phyloP scores from a whole-genome alignment of 2,113 vertebrate species.

The Hirundichthys speculiger region DNA sequence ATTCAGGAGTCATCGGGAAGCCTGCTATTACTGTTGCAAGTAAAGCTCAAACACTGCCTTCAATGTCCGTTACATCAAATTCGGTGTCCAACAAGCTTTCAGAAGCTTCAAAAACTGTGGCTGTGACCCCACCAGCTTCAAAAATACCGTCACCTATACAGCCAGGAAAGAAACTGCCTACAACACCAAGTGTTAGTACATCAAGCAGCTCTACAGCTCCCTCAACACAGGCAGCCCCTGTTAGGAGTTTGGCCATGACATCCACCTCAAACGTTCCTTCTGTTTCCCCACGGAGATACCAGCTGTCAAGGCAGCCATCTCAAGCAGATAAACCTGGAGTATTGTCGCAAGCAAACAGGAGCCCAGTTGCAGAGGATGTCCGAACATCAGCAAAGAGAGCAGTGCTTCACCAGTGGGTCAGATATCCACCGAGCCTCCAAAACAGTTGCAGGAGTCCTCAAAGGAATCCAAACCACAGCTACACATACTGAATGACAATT shows the following conservation, averaged over 20 bases:
- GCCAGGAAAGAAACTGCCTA: constrained; percentile 53
- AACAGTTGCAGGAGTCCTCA: constrained; percentile 19
- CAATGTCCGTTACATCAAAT: constrained; percentile 25
- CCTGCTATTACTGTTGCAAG: no score
- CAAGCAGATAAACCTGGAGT: constrained; percentile 50
- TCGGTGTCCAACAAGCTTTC: constrained; percentile 21
- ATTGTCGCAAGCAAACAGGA: constrained; percentile 40
- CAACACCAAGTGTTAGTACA: constrained; percentile 22
- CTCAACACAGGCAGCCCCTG: constrained; percentile 16
- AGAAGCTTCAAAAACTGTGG: constrained; percentile 46
- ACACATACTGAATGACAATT: constrained; percentile 62
- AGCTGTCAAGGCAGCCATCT: constrained; percentile 66
- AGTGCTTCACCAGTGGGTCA: constrained; percentile 8
- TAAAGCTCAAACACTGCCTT: constrained; percentile 46
- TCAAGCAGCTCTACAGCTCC: background rate
- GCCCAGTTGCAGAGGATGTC: background rate
- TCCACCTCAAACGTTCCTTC: constrained; percentile 25
- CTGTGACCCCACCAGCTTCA: constrained; percentile 47
- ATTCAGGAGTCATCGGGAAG: constrained; percentile 79
- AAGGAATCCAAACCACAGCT: constrained; percentile 51
- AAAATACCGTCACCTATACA: constrained; percentile 49
- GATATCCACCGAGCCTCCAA: constrained; percentile 26
- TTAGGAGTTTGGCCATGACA: constrained; percentile 22
- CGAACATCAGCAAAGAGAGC: constrained; percentile 17
- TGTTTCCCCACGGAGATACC: constrained; percentile 43